Conservation (phyloP, 2,113 vertebrate species). For the Nycticebus coucang region DNA sequence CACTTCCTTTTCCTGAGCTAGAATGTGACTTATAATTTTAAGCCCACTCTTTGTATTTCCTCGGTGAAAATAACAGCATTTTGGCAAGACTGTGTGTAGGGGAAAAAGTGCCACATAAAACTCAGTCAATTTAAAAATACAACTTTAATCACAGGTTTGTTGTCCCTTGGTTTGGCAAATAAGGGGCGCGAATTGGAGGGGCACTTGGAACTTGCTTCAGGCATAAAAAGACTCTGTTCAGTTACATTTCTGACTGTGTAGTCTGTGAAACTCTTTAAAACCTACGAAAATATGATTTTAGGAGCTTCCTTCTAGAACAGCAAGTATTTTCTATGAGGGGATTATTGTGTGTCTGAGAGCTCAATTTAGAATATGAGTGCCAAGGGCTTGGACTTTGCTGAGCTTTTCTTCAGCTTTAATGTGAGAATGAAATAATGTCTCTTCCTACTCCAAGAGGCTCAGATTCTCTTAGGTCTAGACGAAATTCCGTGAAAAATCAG, state of each 20-base stretch:
- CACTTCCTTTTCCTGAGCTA: slow-evolving; percentile 76
- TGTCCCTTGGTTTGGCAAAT: slow-evolving; percentile 75
- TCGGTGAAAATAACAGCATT: slow-evolving; percentile 75
- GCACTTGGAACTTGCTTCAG: slow-evolving; percentile 45
- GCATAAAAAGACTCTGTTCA: slow-evolving; percentile 33
- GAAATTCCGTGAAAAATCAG: not conserved
- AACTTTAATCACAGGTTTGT: slow-evolving; percentile 75
- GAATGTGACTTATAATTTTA: slow-evolving; percentile 74
- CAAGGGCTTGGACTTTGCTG: not conserved
- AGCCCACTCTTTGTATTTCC: slow-evolving; percentile 77
- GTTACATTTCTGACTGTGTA: not conserved
- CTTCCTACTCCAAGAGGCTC: not conserved
- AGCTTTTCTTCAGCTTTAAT: slow-evolving; percentile 7
- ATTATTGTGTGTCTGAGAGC: slow-evolving; percentile 8
- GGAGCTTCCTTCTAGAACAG: slow-evolving; percentile 51
- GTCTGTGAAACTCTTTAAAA: not conserved
- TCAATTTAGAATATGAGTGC: not conserved
- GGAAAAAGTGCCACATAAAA: slow-evolving; percentile 65
- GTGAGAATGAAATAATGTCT: not conserved
- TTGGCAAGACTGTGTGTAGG: slow-evolving; percentile 51
- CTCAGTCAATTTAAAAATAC: slow-evolving; percentile 77
- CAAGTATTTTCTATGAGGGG: not conserved
- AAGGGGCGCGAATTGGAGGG: slow-evolving; percentile 76
- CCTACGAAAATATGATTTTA: slow-evolving; percentile 39
- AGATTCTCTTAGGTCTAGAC: not conserved